A percentile compares a stretch with the other conserved stretches of the same genome.
These are phyloP conservation scores for Thalpophila matura DNA, from an alignment of 2,888 invertebrate species.

Conservation along the genomic window DNA sequence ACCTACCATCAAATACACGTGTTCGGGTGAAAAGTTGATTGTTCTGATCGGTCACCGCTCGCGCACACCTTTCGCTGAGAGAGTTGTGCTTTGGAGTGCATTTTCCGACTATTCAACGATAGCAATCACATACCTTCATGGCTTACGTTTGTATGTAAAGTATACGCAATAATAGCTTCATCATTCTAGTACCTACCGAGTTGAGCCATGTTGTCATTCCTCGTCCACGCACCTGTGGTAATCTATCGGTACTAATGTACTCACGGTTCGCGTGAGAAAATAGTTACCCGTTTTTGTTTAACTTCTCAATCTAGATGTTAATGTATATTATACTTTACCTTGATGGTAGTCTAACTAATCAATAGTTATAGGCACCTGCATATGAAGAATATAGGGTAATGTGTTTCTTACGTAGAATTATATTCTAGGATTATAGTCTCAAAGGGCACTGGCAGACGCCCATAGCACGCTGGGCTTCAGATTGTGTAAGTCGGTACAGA, in stretches of 20 bases:
- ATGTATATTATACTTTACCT: slow-evolving; percentile 5
- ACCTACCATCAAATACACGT: too few relatives aligned
- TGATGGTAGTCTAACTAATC: slow-evolving; percentile 2
- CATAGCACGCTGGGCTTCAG: too few relatives aligned
- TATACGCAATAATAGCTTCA: slow-evolving; percentile 36
- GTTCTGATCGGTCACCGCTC: too few relatives aligned
- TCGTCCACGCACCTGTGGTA: slow-evolving; percentile 1
- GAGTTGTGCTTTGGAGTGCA: too few relatives aligned
- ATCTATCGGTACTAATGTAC: slow-evolving; percentile 16
- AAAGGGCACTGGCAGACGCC: too few relatives aligned
- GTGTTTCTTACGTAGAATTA: neutral
- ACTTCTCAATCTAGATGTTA: neutral
- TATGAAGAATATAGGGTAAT: neutral
- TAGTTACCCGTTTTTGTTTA: slow-evolving; percentile 27
- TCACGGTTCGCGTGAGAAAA: slow-evolving; percentile 28
- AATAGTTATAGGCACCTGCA: neutral
- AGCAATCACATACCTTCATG: neutral
- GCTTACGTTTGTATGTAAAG: too few relatives aligned
- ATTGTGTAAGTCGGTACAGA: too few relatives aligned
- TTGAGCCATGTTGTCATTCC: slow-evolving; percentile 29
- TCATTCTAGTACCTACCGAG: slow-evolving; percentile 7
- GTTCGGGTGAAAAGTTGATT: too few relatives aligned
- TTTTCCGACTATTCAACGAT: slow-evolving; percentile 3
- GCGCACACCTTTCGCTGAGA: too few relatives aligned
- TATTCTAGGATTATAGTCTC: too few relatives aligned